Evolutionary conservation across 2,113 vertebrate genomes (phyloP), one percentile per base, ranked within the genome.

Genomic region (Pimephales promelas): DNA sequence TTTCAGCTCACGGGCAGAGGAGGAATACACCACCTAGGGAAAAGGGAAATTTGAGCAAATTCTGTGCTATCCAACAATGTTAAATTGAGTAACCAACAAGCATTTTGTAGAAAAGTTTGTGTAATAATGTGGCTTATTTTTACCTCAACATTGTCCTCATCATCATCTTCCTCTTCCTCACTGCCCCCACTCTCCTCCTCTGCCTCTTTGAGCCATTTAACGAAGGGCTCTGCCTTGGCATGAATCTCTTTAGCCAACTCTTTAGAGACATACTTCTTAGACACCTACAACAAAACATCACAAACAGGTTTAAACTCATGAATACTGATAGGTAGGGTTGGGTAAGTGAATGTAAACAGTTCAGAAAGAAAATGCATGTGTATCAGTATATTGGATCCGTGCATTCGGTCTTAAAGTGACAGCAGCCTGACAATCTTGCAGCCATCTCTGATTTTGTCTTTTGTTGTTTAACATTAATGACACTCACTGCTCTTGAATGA

Each of bases 221-320:
- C 95, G 88, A 99, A 99, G 5, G 97, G 97, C 87, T 97, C 96
- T 2, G 98, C 97, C 95, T 96, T 99, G 90, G 96, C 94, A 89
- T 97, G 96, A 87, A 99, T 99, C 94, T 99, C 98, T 95, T 98
- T 98, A 93, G 97, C 97, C 88, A 99, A 97, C 24, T 98, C 98
- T 94, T 98, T 99, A 79, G 97, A 97, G 88, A 99, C 96, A 0
- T 99, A 99, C 89, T 99, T 99, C 93, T 99, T 99, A 75, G 97
- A 99, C 86, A 97, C 95, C 98, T 99, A 88, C 4, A 0, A 75
- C 28, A 49, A 40, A 22, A 52, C 2, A 20, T 16, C 36, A 79
- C 22, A 31, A 52, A 36, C 49, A 11, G 57, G 34, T 34, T 57
- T 79, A 56, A 52, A 40, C 34, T 11, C 18, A 10, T 61, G 3